These are phyloP conservation scores for Coptodon rendalli DNA, from an alignment of 2,113 vertebrate species.

Conservation along the genomic window DNA sequence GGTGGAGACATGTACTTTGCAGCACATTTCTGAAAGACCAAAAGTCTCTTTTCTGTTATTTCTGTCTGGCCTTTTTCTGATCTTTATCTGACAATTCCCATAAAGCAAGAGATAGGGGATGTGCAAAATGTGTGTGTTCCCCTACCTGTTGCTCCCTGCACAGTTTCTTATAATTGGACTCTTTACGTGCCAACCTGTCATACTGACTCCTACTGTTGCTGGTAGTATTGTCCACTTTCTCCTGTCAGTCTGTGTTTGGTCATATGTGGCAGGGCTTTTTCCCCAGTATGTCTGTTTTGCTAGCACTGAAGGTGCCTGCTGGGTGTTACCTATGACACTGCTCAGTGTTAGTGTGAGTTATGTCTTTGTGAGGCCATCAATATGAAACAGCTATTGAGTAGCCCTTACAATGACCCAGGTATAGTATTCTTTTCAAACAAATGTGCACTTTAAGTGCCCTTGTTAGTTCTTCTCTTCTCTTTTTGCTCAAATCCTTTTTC, in stretches of 20 bases:
- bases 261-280: not conserved
- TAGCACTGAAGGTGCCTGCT: not conserved
- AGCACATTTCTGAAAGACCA: not conserved
- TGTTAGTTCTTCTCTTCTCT: not conserved
- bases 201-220: not conserved
- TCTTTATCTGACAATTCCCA: conserved; percentile 29
- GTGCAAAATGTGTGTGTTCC: conserved; percentile 17
- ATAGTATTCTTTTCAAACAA: not conserved
- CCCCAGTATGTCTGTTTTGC: conserved; percentile 2
- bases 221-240: conserved; percentile 4
- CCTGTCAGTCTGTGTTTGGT: conserved; percentile 30
- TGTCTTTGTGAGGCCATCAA: conserved; percentile 30
- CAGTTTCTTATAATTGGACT: conserved; percentile 37
- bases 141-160: not conserved
- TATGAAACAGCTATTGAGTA: conserved; percentile 7
- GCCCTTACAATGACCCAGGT: not conserved
- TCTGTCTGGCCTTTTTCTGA: not conserved
- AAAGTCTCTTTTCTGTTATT: not conserved
- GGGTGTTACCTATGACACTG: not conserved
- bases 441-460: not conserved
- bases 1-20: not conserved
- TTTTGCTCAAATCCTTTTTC: not conserved
- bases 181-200: conserved; percentile 29
- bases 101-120: not conserved
- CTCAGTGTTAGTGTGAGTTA: not conserved